Base-by-base conservation (phyloP, 2,113 vertebrate genomes). In the Neolamprologus ventralis region DNA sequence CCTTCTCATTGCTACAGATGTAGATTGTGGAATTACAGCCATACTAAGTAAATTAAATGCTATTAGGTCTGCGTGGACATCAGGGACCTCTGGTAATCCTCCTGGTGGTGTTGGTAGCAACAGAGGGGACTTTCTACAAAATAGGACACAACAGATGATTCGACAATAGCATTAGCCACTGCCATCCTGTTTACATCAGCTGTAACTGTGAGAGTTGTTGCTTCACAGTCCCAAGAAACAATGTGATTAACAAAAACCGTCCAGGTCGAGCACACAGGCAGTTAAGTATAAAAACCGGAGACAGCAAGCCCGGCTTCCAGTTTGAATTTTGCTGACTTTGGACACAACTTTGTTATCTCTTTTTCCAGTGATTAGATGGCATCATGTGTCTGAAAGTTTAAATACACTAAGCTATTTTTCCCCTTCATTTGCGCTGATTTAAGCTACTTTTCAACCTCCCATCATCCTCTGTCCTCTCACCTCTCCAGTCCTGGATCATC, bases 1-100 rank as follows among this genome's bases (percentile, higher is more conserved):
- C 83, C 55, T 19, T 89, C 58, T 58, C 86, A 85, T 85, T 49
- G 84, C 88, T 91, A 65, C 94, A 95, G 93, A 95, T 96, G 91
- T 88, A 93, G 89, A 91, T 82, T 88, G 88, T 92, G 85, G 91
- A 94, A 95, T 96, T 95, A 96, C 82, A 85, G 90, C 81, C 90
- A 88, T 86, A 91, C 86, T 93, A 95, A 96, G 91, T 94, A 94
- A 90, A 96, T 95, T 93, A 93, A 94, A 95, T 87, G 81, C 90
- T 95, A 94, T 96, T 93, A 94, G 91, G 91, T 92, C 85, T 75
- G 85, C 21, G 37, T 90, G 71, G 84, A 89, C 85, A 57, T 85
- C 63, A 14, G 90, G 85, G 82, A 71, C 73, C 26, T 47, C 55
- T 87, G 91, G 47, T 95, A 95, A 96, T 96, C 95, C 23, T 49